phyloP scores from a whole-genome alignment of 1,140 invertebrate species.

The Danaus plexippus region DNA sequence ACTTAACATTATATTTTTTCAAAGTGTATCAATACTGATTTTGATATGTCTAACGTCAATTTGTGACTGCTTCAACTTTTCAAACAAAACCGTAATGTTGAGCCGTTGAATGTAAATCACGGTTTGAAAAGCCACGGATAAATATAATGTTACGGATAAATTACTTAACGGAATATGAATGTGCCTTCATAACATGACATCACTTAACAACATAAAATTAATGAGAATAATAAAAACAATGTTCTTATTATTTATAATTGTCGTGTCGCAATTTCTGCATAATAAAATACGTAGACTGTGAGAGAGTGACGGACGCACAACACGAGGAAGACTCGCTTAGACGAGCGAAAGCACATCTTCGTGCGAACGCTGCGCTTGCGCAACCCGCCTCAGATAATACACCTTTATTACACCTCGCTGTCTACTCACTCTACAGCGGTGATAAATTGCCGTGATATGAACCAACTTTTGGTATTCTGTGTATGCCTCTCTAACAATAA shows the following conservation, averaged over 20 bases:
- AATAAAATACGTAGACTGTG: slow-evolving; percentile 19
- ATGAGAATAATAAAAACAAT: slow-evolving; percentile 10
- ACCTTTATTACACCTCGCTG: slow-evolving; percentile 31
- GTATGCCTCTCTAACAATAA: slow-evolving; percentile 4
- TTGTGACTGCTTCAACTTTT: too few species aligned
- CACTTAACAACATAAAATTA: too few species aligned
- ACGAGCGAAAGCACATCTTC: slow-evolving; percentile 33
- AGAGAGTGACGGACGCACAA: slow-evolving; percentile 5
- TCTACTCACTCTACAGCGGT: slow-evolving; percentile 14
- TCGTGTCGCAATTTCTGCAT: slow-evolving; percentile 38
- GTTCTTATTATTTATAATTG: not conserved
- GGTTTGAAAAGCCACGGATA: too few species aligned
- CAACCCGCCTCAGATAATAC: slow-evolving; percentile 34
- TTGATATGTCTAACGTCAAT: too few species aligned
- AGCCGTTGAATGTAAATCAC: too few species aligned
- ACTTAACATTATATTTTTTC: too few species aligned
- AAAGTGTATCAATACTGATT: too few species aligned
- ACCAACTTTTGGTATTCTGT: too few species aligned
- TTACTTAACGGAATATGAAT: too few species aligned
- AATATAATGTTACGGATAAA: too few species aligned
- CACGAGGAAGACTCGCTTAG: slow-evolving; percentile 12
- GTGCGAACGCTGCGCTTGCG: slow-evolving; percentile 55
- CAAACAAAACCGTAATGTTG: too few species aligned
- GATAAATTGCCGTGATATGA: slow-evolving; percentile 41
- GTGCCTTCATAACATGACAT: too few species aligned